phyloP scores from a whole-genome alignment of 2,888 invertebrate genomes.

The Nymphalis urticae region DNA sequence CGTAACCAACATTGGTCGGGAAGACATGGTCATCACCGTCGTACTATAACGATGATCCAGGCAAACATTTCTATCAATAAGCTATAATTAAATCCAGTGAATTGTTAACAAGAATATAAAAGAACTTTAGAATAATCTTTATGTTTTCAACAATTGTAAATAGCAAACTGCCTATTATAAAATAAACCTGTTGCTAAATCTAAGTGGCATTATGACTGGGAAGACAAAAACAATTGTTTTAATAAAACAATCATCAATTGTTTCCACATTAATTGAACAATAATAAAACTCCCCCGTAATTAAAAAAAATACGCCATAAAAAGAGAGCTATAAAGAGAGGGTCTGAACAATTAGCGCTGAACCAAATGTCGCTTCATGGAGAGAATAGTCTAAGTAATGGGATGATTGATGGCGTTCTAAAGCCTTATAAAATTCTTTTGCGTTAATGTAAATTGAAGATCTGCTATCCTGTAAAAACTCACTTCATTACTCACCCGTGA shows the following conservation, averaged over 20 bases:
- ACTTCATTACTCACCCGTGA: no score
- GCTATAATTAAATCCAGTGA: no score
- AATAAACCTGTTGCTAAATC: not conserved
- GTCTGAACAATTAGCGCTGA: conserved; percentile 68
- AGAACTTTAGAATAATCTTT: no score
- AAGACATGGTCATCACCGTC: no score
- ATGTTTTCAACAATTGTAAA: not conserved
- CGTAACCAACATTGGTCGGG: no score
- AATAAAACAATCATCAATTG: conserved; percentile 37
- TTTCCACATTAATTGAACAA: conserved; percentile 44
- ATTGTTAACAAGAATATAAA: no score
- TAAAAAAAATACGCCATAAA: conserved; percentile 60
- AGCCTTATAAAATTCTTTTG: no score
- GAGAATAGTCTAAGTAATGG: conserved; percentile 37
- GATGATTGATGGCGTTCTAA: conserved; percentile 25
- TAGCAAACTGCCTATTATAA: not conserved
- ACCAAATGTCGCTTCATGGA: conserved; percentile 63
- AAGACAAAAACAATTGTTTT: conserved; percentile 6
- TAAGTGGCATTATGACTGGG: not conserved
- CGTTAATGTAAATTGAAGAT: not conserved
- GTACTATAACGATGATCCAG: no score
- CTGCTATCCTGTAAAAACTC: no score
- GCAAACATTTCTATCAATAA: no score
- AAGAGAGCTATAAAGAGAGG: conserved; percentile 57
- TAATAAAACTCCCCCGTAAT: conserved; percentile 52